These are phyloP conservation scores for Eretmochelys imbricata DNA, from an alignment of 2,113 vertebrate genomes.

Conservation along the genomic window DNA sequence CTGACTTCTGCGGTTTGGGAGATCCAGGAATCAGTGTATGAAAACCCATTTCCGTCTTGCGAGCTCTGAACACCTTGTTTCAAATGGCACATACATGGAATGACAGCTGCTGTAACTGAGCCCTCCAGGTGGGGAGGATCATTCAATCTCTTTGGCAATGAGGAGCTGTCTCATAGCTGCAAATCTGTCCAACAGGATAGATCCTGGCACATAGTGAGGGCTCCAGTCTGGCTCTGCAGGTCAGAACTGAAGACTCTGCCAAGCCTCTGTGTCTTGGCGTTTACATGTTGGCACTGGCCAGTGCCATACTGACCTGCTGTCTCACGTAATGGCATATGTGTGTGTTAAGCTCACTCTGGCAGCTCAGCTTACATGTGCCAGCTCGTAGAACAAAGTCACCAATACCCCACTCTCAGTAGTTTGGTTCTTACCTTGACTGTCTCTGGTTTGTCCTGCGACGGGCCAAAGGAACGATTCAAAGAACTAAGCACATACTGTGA, in stretches of 20 bases:
- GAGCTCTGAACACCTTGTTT: slow-evolving; percentile 27
- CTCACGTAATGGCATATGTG: slow-evolving; percentile 67
- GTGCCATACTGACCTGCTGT: slow-evolving; percentile 66
- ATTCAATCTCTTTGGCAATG: neutral
- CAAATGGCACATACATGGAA: neutral
- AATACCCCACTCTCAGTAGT: neutral
- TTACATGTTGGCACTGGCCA: slow-evolving; percentile 50
- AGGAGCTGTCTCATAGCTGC: slow-evolving; percentile 24
- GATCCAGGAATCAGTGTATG: neutral
- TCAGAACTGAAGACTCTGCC: slow-evolving; percentile 6
- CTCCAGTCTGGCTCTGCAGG: neutral
- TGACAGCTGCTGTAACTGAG: neutral
- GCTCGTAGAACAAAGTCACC: slow-evolving; percentile 61
- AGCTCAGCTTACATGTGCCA: slow-evolving; percentile 51
- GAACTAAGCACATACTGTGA: slow-evolving; percentile 11
- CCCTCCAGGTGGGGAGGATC: slow-evolving; percentile 36
- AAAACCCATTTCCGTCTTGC: neutral
- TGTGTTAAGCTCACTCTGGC: slow-evolving; percentile 36
- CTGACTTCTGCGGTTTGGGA: neutral
- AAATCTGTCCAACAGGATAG: neutral
- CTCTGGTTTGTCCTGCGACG: neutral
- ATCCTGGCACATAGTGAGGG: neutral
- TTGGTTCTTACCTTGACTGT: neutral
- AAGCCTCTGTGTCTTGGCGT: slow-evolving; percentile 35
- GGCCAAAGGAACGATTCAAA: neutral